Evolutionary conservation across 1,140 invertebrate species (phyloP).

Genomic region (Helicoverpa zea): DNA sequence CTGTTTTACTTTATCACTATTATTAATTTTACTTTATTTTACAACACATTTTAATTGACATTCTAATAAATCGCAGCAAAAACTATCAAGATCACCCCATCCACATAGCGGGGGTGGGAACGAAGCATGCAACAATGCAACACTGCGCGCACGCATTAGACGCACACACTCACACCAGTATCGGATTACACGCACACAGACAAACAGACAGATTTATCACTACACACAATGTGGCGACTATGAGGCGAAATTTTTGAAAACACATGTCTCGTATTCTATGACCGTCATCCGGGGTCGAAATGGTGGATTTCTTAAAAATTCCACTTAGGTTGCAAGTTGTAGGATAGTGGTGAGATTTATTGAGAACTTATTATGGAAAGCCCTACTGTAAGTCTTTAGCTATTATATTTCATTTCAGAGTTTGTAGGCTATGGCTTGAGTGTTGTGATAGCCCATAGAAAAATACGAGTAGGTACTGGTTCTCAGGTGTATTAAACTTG

Average conservation of each 20-base stretch:
- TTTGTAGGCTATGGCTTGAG: no score
- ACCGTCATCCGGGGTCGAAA: constrained; percentile 3
- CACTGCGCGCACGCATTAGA: constrained; percentile 66
- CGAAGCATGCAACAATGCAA: constrained; percentile 71
- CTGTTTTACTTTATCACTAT: no score
- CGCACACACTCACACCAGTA: constrained; percentile 55
- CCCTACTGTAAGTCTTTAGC: no score
- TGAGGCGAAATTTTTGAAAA: constrained; percentile 39
- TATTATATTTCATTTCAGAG: no score
- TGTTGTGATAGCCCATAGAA: no score
- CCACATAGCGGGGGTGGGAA: constrained; percentile 70
- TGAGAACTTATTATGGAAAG: no score
- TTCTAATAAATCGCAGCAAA: neutral
- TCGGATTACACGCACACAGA: constrained; percentile 53
- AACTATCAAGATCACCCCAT: constrained; percentile 61
- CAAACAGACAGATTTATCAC: constrained; percentile 61
- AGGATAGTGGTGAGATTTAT: neutral
- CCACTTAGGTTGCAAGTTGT: no score
- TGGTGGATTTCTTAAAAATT: neutral
- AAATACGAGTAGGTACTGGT: no score
- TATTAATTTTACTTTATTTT: no score
- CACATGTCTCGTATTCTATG: constrained; percentile 11
- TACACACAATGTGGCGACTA: constrained; percentile 56
- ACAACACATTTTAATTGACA: no score
- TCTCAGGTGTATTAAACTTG: no score